Percentiles rank a stretch among this genome's conserved stretches.
Evolutionary conservation across 2,113 vertebrate genomes (phyloP).

Genomic region (Tympanuchus pallidicinctus): DNA sequence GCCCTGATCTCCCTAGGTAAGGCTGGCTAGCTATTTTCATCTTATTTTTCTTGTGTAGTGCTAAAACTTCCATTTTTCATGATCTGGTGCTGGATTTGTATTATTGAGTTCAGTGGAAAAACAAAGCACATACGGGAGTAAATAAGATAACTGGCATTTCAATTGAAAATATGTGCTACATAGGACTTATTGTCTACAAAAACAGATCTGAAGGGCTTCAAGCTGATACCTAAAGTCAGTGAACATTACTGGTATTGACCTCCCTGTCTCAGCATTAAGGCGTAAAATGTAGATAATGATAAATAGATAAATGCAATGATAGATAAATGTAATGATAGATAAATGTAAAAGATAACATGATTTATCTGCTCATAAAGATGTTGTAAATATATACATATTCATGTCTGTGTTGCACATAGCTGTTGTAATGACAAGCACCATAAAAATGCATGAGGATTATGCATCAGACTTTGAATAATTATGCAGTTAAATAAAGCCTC

Average conservation of each 20-base stretch:
- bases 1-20: not conserved
- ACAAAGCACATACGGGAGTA: not conserved
- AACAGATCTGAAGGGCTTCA: not conserved
- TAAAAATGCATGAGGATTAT: not conserved
- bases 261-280: not conserved
- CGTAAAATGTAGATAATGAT: not conserved
- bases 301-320: too few relatives aligned
- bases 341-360: too few relatives aligned
- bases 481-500: not conserved
- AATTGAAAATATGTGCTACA: not conserved
- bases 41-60: not conserved
- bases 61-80: not conserved
- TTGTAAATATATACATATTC: fast-evolving
- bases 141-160: not conserved
- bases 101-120: not conserved
- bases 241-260: not conserved
- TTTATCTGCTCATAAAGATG: not conserved
- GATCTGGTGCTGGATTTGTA: not conserved
- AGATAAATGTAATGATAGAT: too few relatives aligned
- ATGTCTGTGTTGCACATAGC: not conserved
- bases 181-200: not conserved
- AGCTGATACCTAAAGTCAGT: not conserved
- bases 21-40: not conserved
- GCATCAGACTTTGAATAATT: not conserved
- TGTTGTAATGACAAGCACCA: not conserved